phyloP scores from a whole-genome alignment of 1,140 invertebrate genomes.

The Eumaeus atala region DNA sequence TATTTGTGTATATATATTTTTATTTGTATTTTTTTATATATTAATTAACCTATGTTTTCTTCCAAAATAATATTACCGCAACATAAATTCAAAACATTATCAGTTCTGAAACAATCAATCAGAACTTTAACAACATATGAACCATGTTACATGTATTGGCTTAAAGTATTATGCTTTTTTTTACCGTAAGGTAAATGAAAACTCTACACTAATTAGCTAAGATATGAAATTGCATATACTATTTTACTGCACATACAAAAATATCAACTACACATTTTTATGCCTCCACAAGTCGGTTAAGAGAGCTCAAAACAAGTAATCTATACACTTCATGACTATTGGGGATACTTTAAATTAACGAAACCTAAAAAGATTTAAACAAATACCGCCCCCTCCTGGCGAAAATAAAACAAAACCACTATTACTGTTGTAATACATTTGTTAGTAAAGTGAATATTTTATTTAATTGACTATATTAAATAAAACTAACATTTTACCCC shows the following conservation, averaged over 20 bases:
- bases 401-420: constrained; percentile 6
- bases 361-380: neutral
- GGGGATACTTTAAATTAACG: neutral
- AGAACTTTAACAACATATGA: neutral
- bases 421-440: constrained; percentile 12
- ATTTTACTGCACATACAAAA: constrained; percentile 70
- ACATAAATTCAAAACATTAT: neutral
- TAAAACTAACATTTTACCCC: constrained; percentile 23
- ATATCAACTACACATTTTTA: constrained; percentile 46
- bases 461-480: constrained; percentile 39
- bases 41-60: constrained; percentile 64
- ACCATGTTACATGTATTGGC: constrained; percentile 2
- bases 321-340: constrained; percentile 9
- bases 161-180: constrained; percentile 3
- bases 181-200: constrained; percentile 23
- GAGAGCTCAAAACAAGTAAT: constrained; percentile 33
- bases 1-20: constrained; percentile 73
- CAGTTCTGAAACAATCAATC: constrained; percentile 4
- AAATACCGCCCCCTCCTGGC: constrained; percentile 11
- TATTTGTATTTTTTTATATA: constrained; percentile 67
- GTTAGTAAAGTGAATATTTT: constrained; percentile 30
- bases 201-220: constrained; percentile 58
- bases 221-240: constrained; percentile 59
- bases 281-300: constrained; percentile 28
- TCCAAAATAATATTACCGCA: constrained; percentile 26